Conservation (phyloP, 2,797 vertebrate genomes). For the Scolopax bukidnonensis region DNA sequence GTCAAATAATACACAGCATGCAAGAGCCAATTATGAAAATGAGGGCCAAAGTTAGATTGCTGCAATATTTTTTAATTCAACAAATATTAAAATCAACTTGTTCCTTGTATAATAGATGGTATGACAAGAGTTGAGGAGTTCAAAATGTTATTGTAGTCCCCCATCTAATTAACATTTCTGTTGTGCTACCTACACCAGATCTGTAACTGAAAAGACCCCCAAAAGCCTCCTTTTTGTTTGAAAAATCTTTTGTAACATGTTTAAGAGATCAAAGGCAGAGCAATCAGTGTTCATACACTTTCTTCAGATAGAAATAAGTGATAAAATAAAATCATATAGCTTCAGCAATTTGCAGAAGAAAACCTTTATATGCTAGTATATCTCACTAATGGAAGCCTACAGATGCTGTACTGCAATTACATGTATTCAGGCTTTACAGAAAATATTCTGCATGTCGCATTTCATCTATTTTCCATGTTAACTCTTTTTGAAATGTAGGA, state of each 20-base stretch:
- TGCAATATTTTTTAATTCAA: slow-evolving; percentile 72
- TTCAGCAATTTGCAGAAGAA: neutral
- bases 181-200: slow-evolving; percentile 26
- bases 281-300: neutral
- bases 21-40: slow-evolving; percentile 68
- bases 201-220: neutral
- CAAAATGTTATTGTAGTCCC: slow-evolving; percentile 59
- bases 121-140: slow-evolving; percentile 69
- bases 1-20: slow-evolving; percentile 39
- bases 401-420: slow-evolving; percentile 5
- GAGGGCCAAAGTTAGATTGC: slow-evolving; percentile 57
- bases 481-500: neutral
- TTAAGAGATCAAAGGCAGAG: slow-evolving; percentile 31
- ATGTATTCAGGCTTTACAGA: neutral
- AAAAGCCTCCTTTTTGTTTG: neutral
- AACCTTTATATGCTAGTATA: neutral
- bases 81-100: slow-evolving; percentile 68
- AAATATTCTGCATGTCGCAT: neutral
- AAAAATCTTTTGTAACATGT: neutral
- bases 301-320: neutral
- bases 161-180: slow-evolving; percentile 60
- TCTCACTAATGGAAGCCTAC: slow-evolving; percentile 7
- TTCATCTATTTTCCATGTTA: neutral
- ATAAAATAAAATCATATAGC: neutral
- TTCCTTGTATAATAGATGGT: slow-evolving; percentile 63